Evolutionary conservation across 2,113 vertebrate genomes (phyloP).

Genomic region (Onychorhynchus coronatus): DNA sequence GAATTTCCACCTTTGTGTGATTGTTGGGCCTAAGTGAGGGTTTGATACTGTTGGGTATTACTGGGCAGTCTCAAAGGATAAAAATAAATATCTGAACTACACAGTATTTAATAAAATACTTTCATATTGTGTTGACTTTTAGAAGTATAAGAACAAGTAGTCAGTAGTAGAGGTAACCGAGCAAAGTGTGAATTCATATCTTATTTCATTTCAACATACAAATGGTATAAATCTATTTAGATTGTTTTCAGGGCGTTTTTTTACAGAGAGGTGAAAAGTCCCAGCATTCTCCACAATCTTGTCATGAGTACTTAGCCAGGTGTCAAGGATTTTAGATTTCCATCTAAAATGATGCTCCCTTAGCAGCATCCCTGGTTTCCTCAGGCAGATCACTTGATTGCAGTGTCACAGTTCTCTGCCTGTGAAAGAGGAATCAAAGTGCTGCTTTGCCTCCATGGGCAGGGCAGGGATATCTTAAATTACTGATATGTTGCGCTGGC

Average conservation of each 20-base stretch:
- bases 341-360: conserved; percentile 6
- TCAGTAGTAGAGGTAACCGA: background rate
- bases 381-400: background rate
- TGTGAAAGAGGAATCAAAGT: background rate
- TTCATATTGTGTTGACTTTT: background rate
- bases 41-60: background rate
- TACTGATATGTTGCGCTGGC: background rate
- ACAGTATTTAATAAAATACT: background rate
- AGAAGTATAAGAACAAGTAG: background rate
- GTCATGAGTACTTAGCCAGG: background rate
- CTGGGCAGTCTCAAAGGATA: background rate
- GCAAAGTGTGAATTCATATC: background rate
- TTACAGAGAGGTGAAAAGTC: background rate
- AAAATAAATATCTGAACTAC: background rate
- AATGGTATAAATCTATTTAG: background rate
- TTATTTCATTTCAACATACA: background rate
- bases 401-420: background rate
- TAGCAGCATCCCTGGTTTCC: background rate
- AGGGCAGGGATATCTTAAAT: background rate
- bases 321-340: conserved; percentile 14
- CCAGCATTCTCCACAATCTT: background rate
- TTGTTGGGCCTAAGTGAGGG: background rate
- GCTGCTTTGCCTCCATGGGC: background rate
- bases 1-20: background rate
- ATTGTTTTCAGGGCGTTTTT: background rate